Evolutionary conservation across 2,888 invertebrate genomes (phyloP), one percentile per base, ranked within the genome.

Genomic region (Bhutanitis thaidina): DNA sequence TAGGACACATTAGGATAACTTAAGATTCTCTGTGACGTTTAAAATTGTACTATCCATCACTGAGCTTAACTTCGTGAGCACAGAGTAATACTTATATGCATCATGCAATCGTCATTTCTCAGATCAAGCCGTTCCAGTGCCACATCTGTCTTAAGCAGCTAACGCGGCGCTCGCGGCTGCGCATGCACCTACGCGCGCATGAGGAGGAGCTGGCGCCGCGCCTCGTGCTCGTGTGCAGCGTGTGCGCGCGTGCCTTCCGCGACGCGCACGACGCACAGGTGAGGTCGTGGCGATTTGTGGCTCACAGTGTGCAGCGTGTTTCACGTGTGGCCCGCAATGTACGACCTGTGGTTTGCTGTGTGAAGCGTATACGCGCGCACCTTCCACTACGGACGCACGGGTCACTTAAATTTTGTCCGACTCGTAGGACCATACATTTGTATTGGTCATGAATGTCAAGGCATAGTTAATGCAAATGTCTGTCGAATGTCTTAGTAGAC

Each of bases 111-210:
- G 27, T 12, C 1, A 12, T 25, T 29, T 50, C 51, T 0, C 64
- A 90, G 85, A 89, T 87, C 46, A 91, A 91, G 53, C 91, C 91
- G 9, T 91, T 86, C 73, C 90, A 90, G 62, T 91, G 91, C 61
- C 90, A 91, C 73, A 86, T 91, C 39, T 91, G 91, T 58, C 67
- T 88, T 56, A 90, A 90, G 67, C 89, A 90, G 46, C 62, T 91
- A 51, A 90, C 90, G 2, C 84, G 91, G 0, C 77, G 89, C 3
- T 90, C 90, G 0, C 81, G 91, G 0, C 74, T 91, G 20, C 74
- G 90, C 4, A 87, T 88, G 82, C 91, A 91, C 62, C 64, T 91
- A 43, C 71, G 90, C 1, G 88, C 89, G 3, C 91, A 91, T 52
- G 87, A 89, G 45, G 85, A 89, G 54, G 80, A 83, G 36, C 64